Evolutionary conservation across 2,888 invertebrate genomes (phyloP), one percentile per base, ranked within the genome.

Genomic region (Pteria penguin): DNA sequence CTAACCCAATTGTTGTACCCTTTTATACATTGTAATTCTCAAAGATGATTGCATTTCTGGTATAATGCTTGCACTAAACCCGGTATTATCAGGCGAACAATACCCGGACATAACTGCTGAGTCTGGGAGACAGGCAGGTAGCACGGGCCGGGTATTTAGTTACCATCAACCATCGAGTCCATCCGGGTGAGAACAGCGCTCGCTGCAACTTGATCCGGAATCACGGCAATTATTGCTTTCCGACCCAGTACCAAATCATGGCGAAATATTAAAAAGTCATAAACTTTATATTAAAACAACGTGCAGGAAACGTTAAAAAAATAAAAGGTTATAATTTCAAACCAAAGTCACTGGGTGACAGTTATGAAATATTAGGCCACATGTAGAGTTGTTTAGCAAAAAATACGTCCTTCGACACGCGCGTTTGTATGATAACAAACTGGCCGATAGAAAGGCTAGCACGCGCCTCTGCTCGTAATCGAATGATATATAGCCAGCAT

Each of bases 381-480:
- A 58, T 27, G 24, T 24, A 68, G 57, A 68, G 32, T 45, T 8
- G 45, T 14, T 45, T 45, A 31, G 22, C 24, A 55, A 32, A 32
- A 18, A 54, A 52, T 57, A 4, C 27, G 60, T 26, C 27, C 27
- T 26, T 4, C 60, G 27, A 27, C 60, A 60, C 60, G 18, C 60
- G 60, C 60, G 5, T 18, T 18, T 11, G 5, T 11, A 26, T 60
- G 27, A 60, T 27, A 60, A 27, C 60, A 27, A 26, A 26, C 14
- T 26, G 14, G 14, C 27, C 24, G 26, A 8, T 18, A 26, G 26
- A 68, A 57, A 57, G 22, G 32, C 32, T 26, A 57, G 26, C 68
- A 68, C 68, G 68, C 57, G 68, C 68, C 68, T 18, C 8, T 22
- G 68, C 32, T 33, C 33, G 32, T 68, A 57, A 68, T 68, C 27